Percentiles rank a stretch among this genome's conserved stretches.
Evolutionary conservation across 2,797 vertebrate species (phyloP).

Genomic region (Limosa lapponica): DNA sequence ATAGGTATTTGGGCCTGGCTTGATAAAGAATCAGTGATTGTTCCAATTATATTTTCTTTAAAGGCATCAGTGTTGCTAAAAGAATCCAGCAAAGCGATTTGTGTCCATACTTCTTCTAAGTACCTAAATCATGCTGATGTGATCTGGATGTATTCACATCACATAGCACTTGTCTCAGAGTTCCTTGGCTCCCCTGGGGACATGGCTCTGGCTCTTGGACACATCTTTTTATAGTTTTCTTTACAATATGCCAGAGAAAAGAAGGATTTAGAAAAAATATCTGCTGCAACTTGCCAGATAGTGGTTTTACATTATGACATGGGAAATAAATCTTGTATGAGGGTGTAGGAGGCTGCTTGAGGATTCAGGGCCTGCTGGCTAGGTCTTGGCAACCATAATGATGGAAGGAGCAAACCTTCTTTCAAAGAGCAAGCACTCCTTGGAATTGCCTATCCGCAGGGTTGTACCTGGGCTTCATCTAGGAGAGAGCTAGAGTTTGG

Average conservation of each 20-base stretch:
- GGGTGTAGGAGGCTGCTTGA: background rate
- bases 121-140: background rate
- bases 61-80: background rate
- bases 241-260: background rate
- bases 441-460: background rate
- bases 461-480: background rate
- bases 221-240: background rate
- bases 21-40: background rate
- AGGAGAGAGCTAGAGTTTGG: background rate
- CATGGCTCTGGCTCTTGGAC: background rate
- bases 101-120: background rate
- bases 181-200: background rate
- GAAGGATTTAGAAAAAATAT: background rate
- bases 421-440: background rate
- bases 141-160: background rate
- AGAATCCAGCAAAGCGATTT: background rate
- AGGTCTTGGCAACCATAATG: background rate
- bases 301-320: background rate
- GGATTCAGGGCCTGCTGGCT: background rate
- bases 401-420: background rate
- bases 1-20: background rate
- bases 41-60: background rate
- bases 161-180: background rate
- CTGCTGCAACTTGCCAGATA: background rate
- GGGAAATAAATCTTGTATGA: background rate